Conservation (phyloP, 2,113 vertebrate genomes). For the Pogonocichla stellata region DNA sequence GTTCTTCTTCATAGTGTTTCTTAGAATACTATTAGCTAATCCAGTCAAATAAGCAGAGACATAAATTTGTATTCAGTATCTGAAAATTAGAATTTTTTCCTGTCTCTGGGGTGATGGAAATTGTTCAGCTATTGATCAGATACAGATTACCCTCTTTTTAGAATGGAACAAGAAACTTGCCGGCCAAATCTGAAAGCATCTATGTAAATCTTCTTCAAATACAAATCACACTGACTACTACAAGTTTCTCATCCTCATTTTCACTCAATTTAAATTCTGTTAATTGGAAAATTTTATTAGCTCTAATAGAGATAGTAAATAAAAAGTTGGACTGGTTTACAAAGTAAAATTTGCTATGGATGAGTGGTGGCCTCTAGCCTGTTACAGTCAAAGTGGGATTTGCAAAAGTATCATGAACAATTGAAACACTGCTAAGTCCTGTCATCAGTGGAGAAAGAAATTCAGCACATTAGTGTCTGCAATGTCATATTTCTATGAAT, state of each 20-base stretch:
- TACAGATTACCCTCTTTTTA: neutral
- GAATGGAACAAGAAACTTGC: neutral
- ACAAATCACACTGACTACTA: neutral
- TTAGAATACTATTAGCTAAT: neutral
- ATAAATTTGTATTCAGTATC: neutral
- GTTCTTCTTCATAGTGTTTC: neutral
- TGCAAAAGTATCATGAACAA: neutral
- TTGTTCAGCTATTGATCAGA: neutral
- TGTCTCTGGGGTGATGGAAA: neutral
- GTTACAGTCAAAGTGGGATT: neutral
- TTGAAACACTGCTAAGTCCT: neutral
- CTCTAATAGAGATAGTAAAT: neutral
- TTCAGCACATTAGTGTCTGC: neutral
- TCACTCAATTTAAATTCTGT: neutral
- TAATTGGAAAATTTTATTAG: neutral
- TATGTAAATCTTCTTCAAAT: neutral
- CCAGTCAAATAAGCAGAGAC: neutral
- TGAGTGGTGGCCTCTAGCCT: neutral
- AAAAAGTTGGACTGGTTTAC: neutral
- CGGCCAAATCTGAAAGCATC: neutral
- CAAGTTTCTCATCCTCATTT: neutral
- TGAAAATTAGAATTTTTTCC: neutral
- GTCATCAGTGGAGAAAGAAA: neutral
- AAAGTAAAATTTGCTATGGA: neutral
- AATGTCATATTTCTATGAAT: neutral